phyloP scores from a whole-genome alignment of 2,113 vertebrate genomes.

The Tupaia chinensis region DNA sequence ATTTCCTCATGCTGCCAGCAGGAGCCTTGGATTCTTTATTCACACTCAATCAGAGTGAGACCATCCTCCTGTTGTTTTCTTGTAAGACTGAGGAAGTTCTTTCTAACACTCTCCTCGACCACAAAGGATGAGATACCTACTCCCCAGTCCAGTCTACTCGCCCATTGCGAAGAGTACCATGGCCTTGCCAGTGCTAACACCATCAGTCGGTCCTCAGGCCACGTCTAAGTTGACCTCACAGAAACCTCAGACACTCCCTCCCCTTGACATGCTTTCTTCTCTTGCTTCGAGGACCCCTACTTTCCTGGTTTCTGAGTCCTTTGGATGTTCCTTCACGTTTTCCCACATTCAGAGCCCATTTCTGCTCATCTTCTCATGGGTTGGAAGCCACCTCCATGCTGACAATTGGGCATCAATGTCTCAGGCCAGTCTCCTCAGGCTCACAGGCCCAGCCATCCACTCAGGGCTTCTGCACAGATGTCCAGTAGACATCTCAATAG shows the following conservation, averaged over 20 bases:
- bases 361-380: rapidly evolving
- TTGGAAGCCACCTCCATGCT: neutral
- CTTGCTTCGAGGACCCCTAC: neutral
- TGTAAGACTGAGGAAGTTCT: neutral
- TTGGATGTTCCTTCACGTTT: neutral
- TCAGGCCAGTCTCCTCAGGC: neutral
- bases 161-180: neutral
- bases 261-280: neutral
- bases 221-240: neutral
- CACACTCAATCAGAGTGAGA: neutral
- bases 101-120: neutral
- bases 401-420: rapidly evolving
- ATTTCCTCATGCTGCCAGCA: neutral
- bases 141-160: neutral
- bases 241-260: no score
- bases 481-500: neutral
- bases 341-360: neutral
- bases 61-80: rapidly evolving
- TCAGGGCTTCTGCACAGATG: neutral
- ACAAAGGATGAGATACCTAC: neutral
- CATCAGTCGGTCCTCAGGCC: neutral
- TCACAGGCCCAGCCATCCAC: neutral
- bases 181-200: neutral
- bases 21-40: no score
- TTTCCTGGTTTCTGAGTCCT: neutral